Base-by-base conservation (phyloP, 2,113 vertebrate genomes). In the Paramisgurnus dabryanus region DNA sequence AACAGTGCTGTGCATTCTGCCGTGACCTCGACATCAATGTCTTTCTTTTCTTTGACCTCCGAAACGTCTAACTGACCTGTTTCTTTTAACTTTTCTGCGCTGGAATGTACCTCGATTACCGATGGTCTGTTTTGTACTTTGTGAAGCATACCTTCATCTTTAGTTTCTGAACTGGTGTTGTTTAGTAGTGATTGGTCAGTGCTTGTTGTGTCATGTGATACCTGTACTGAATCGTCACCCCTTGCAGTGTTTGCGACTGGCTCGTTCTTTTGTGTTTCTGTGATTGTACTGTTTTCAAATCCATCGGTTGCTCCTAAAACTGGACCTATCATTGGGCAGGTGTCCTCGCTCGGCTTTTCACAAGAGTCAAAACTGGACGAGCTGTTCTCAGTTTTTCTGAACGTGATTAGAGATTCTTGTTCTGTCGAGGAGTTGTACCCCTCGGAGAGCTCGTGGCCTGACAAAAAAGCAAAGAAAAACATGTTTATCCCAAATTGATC, bases 371-470 rank as follows among this genome's bases (percentile, higher is more conserved):
- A 18, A 47, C 55, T 40, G 18, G 58, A 76, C 40, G 64, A 2
- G 49, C 65, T 40, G 22, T 67, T 66, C 43, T 78, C 74, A 12
- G 68, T 34, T 41, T 77, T 55, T 6, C 39, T 7, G 3, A 64
- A 34, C 0, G 11, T 49, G n/a, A 75, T 63, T 50, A 41, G 17
- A 7, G 18, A 7, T 58, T 79, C 76, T 41, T 75, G 69, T 43
- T 74, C 61, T 11, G 58, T 4, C 2, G 64, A 81, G 40, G 67
- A 64, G 58, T 17, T 22, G 70, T 82, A 58, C 6, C 69, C 85
- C 53, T 81, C 71, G 7, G 79, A 76, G 53, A 65, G 78, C 57
- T 86, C 80, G 6, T 79, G 66, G 55, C 79, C 87, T 87, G 79
- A 17, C 1, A 58, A 55, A 45, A 39, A 66, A 39, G 61, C 10